Evolutionary conservation across 2,113 vertebrate species (phyloP), one percentile per base, ranked within the genome.

Genomic region (Marmota monax): DNA sequence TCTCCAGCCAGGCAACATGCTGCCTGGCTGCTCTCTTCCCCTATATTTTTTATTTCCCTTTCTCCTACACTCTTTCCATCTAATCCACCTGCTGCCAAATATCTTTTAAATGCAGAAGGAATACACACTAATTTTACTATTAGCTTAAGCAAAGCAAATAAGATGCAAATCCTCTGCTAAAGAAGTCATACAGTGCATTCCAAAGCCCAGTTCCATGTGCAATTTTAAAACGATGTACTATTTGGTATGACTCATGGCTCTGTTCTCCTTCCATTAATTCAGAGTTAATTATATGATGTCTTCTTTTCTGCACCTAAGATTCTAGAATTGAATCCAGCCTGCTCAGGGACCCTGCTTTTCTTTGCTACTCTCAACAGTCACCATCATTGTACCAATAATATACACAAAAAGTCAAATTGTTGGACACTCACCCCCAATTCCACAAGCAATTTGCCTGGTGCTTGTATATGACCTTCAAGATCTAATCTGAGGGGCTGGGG

Each of bases 61-160:
- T 51, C n/a, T 85, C 14, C 20, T 84, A 39, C 51, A 74, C 34
- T 56, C 3, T 25, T 92, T 76, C 27, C 18, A 84, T 70, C 11
- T 23, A 53, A 1, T 74, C 70, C 18, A 42, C 39, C 58, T 76
- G n/a, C 69, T 96, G 72, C 87, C 80, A 96, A 93, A 87, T 79
- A 80, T 58, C 51, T 94, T 80, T 88, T 82, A 37, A 45, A 96
- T 72, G 63, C 69, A 85, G 77, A 65, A 22, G 8, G 65, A 84
- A 96, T 42, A 39, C 48, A 91, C 94, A 79, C 45, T 94, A 91
- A 96, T 95, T 97, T 90, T 96, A 80, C 65, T 85, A 85, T 96
- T 95, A 95, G 86, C 85, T 96, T 97, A 92, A 96, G 88, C 69
- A 95, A 97, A 97, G 92, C 92, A 97, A 97, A 96, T 91, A 96